Evolutionary conservation across 2,797 vertebrate genomes (phyloP), one percentile per base, ranked within the genome.

Genomic region (Cryptoprocta ferox): DNA sequence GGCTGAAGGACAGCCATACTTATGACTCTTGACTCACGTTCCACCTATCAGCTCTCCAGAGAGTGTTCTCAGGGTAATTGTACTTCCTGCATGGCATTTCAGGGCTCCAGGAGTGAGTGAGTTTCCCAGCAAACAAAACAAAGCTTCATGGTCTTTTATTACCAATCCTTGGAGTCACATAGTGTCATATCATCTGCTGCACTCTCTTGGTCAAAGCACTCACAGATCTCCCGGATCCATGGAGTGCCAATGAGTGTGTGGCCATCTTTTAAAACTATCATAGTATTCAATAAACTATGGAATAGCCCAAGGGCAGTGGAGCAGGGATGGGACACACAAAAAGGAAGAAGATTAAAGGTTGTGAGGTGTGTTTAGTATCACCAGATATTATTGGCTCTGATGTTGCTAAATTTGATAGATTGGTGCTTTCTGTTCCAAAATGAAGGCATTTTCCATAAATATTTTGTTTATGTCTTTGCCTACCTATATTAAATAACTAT

Each of bases 361-460:
- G 26, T 89, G 26, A 65, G 10, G 4, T 73, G 5, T 63, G 53
- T 63, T 90, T 78, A 66, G 18, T 59, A 79, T 87, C n/a, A 73
- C 19, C 9, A 71, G 66, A 18, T 42, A 88, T 65, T 91, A 59
- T 65, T 94, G 71, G 13, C 70, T 91, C 32, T 30, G 8, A 1
- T 65, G 21, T 48, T 89, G 48, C 86, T 84, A n/a, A 70, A 5
- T 83, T 87, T 63, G 65, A 30, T 56, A 86, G 65, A 86, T 78
- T 45, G 28, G 26, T 91, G 61, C 26, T 91, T 30, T 92, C 26
- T 80, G 28, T 80, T 85, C 76, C 32, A 56, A n/a, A 79, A 61
- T 70, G 66, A 93, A 70, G 68, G 68, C 37, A 71, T 78, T 82
- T 95, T 70, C 61, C 32, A 15, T 96, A 65, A 91, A 50, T 45